Evolutionary conservation across 2,888 invertebrate genomes (phyloP).

Genomic region (Drosophila nr. fundita): DNA sequence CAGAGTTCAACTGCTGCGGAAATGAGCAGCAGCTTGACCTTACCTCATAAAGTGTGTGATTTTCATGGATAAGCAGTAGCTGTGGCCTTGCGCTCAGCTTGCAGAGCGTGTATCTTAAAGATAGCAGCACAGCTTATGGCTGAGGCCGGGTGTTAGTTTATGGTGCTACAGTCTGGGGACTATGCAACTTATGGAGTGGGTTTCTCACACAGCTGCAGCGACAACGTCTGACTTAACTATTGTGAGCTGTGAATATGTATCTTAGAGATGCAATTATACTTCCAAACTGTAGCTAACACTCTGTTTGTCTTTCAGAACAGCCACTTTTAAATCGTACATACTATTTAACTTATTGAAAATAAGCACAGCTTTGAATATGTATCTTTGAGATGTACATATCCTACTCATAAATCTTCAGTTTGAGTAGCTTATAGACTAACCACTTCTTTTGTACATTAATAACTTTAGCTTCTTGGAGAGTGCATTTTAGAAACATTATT

Average conservation of each 20-base stretch:
- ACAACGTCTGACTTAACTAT: background rate
- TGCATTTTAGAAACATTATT: background rate
- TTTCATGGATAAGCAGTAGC: background rate
- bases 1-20: conserved; percentile 42
- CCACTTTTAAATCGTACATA: background rate
- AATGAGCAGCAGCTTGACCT: conserved; percentile 27
- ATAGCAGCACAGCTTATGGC: background rate
- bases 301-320: background rate
- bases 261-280: background rate
- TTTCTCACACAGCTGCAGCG: background rate
- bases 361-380: background rate
- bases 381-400: background rate
- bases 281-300: background rate
- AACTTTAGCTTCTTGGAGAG: background rate
- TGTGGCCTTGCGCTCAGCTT: background rate
- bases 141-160: background rate
- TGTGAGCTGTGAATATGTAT: background rate
- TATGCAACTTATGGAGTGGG: no score
- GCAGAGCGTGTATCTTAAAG: background rate
- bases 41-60: conserved; percentile 6
- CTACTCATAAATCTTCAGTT: background rate
- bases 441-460: background rate
- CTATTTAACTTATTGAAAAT: background rate
- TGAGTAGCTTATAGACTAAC: background rate
- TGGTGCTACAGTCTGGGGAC: background rate